These are phyloP conservation scores for Drosophila differens DNA, from an alignment of 2,888 invertebrate species.

Conservation along the genomic window DNA sequence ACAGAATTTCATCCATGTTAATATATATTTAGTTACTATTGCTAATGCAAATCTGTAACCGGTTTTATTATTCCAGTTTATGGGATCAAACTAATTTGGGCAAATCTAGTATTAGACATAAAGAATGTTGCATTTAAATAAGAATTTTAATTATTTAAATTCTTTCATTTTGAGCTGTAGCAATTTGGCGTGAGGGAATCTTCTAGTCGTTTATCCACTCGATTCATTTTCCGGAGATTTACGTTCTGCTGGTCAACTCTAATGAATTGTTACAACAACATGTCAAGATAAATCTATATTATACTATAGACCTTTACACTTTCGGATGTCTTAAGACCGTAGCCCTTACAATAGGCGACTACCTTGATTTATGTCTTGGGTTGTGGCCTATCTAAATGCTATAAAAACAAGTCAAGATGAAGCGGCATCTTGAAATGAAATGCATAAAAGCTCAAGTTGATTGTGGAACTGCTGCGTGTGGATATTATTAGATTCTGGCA, in stretches of 20 bases:
- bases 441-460: constrained; percentile 20
- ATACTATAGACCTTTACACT: constrained; percentile 47
- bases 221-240: neutral
- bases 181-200: neutral
- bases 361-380: constrained; percentile 42
- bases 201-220: neutral
- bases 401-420: constrained; percentile 21
- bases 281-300: constrained; percentile 39
- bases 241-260: constrained; percentile 39
- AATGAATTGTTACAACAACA: constrained; percentile 49
- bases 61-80: neutral
- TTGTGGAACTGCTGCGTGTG: neutral
- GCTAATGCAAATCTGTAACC: neutral
- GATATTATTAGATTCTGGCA: constrained; percentile 11
- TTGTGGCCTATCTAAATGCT: constrained; percentile 20
- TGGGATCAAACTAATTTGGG: neutral
- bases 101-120: neutral
- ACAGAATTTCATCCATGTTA: neutral
- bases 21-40: neutral
- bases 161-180: neutral
- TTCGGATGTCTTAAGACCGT: constrained; percentile 16
- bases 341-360: constrained; percentile 23
- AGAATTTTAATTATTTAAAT: neutral
- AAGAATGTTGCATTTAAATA: neutral
- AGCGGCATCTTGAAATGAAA: constrained; percentile 41